Conservation (phyloP, 37 sponge, comb jelly and placozoan genomes). For the Amphimedon queenslandica region DNA sequence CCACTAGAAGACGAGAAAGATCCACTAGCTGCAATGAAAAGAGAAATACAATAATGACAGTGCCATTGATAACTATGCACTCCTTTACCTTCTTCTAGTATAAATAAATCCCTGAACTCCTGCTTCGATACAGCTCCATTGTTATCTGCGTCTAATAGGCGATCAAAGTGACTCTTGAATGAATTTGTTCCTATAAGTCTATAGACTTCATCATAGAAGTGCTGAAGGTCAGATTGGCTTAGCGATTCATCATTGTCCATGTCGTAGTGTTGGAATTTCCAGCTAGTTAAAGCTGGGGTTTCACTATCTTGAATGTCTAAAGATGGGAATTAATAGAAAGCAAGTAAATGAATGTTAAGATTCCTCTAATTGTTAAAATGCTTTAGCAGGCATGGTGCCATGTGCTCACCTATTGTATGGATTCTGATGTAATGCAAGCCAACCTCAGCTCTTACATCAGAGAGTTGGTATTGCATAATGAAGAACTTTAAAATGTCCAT, state of each 20-base stretch:
- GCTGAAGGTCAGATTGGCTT: neutral
- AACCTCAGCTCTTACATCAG: neutral
- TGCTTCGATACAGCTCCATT: neutral
- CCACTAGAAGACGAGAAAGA: no score
- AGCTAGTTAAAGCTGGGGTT: no score
- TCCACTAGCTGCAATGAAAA: no score
- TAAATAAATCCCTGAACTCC: neutral
- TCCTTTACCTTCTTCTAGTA: no score
- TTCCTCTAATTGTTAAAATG: neutral
- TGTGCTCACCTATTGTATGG: neutral
- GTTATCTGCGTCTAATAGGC: neutral
- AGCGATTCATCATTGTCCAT: neutral
- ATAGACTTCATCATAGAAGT: neutral
- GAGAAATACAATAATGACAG: no score
- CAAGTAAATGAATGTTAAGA: no score
- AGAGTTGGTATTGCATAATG: neutral
- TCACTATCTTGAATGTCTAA: no score
- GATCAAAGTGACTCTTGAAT: neutral
- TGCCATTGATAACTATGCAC: no score
- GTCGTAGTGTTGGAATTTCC: neutral
- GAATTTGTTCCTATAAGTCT: neutral
- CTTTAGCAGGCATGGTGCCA: neutral
- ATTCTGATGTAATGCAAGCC: conserved; percentile 4
- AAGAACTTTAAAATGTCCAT: neutral
- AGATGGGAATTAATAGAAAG: no score